Evolutionary conservation across 2,113 vertebrate genomes (phyloP).

Genomic region (Dinomys branickii): DNA sequence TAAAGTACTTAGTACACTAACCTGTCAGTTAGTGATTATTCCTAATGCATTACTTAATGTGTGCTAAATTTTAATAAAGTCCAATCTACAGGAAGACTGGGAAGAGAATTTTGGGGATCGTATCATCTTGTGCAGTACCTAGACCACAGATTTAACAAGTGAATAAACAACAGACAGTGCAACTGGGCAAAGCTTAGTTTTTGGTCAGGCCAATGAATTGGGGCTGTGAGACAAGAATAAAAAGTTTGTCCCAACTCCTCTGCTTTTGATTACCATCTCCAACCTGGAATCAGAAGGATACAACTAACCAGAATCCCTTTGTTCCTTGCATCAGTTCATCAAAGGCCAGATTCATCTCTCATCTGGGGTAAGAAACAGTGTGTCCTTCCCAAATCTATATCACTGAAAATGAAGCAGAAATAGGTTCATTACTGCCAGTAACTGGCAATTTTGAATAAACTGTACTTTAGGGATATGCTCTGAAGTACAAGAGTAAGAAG

Average conservation of each 20-base stretch:
- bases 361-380: neutral
- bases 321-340: neutral
- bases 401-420: conserved; percentile 47
- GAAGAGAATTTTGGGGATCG: neutral
- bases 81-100: neutral
- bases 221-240: neutral
- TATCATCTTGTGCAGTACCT: neutral
- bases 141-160: neutral
- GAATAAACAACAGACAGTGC: neutral
- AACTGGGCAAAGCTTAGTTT: neutral
- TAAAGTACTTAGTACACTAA: neutral
- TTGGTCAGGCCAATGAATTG: neutral
- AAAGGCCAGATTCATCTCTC: neutral
- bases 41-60: neutral
- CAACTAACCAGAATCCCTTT: neutral
- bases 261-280: neutral
- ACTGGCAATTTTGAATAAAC: conserved; percentile 48
- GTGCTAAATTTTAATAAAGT: neutral
- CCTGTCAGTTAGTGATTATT: neutral
- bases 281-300: neutral
- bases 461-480: neutral
- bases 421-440: conserved; percentile 12
- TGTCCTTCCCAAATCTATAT: conserved; percentile 11
- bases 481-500: neutral
- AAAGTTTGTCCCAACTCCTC: neutral